Evolutionary conservation across 2,888 invertebrate genomes (phyloP), one percentile per base, ranked within the genome.

Genomic region (Catocala nupta): DNA sequence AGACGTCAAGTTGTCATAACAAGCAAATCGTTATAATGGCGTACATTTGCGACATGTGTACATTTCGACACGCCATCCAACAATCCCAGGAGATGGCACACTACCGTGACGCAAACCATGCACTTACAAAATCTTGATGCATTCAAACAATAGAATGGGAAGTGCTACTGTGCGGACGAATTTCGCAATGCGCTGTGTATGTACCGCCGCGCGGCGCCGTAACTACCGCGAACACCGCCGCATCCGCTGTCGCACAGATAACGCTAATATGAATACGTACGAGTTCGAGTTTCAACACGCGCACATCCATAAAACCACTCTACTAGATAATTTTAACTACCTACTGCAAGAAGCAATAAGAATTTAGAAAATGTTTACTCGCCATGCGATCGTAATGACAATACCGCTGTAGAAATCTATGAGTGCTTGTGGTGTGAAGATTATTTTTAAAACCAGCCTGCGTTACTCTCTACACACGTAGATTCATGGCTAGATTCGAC

Each of bases 71-170:
- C 52, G 64, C 55, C 64, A 67, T 67, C 68, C 59, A 70, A 66
- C 74, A 73, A 70, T 85, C 84, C 83, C 83, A 82, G 80, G 80
- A 85, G 86, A 82, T 78, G 83, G 77, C 78, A 83, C 72, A 75
- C 63, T 63, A 85, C 83, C 88, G 85, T 90, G 82, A 90, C 88
- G 84, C 55, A 77, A 71, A 77, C 72, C 61, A 70, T 70, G 66
- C 66, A 76, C 81, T 91, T 91, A 85, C 89, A 84, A 90, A 88
- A 90, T 74, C 77, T 73, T 67, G 75, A 78, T 85, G 83, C 84
- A 82, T 83, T 72, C 70, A 65, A 86, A 92, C 92, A 91, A 92
- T 90, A 77, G 87, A 87, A 88, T 85, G 84, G 86, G 81, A 83
- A 83, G 82, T 81, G 82, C 83, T 80, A 82, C 79, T 81, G 76